Evolutionary conservation across 2,797 vertebrate genomes (phyloP), one percentile per base, ranked within the genome.

Genomic region (Pitangus sulphuratus): DNA sequence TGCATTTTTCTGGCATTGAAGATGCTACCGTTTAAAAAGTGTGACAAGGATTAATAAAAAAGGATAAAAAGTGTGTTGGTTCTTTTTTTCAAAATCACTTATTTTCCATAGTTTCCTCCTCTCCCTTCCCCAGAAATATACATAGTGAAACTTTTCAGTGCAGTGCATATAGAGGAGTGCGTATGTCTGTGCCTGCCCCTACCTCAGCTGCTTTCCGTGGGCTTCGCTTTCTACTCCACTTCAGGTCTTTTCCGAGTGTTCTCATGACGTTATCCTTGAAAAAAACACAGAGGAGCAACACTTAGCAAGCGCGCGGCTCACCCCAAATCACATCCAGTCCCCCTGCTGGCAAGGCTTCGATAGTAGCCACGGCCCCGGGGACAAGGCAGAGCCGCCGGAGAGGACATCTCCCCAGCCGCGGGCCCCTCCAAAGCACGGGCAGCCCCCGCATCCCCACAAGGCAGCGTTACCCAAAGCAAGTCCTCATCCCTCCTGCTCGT

Each of bases 191-290:
- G 42, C 14, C 33, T 15, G 53, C 40, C 79, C 96, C 94, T 91
- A 97, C 98, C 96, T 84, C 58, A 66, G 93, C 90, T 0, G 20
- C 37, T 77, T 87, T 51, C 68, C 69, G 81, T 10, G 56, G 89
- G 57, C 53, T 75, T 44, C 50, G 92, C 62, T 94, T 96, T 85
- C 92, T 97, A 90, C 61, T 97, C 61, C 64, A 45, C 31, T 70
- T 70, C 51, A 89, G 80, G 53, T 97, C 96, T 77, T 75, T 81
- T 58, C 96, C 94, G n/a, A 96, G 95, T 10, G 28, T 71, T 48
- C 39, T 89, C 96, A 92, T 87, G 35, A 58, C 53, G 22, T 92
- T 93, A 53, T 92, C 95, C 97, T 97, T 62, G 90, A 88, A 92
- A 92, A 87, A 66, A 72, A 77, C 12, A 40, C 19, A 56, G 22